Evolutionary conservation across 2,797 vertebrate genomes (phyloP), one percentile per base, ranked within the genome.

Genomic region (Ateles fusciceps): DNA sequence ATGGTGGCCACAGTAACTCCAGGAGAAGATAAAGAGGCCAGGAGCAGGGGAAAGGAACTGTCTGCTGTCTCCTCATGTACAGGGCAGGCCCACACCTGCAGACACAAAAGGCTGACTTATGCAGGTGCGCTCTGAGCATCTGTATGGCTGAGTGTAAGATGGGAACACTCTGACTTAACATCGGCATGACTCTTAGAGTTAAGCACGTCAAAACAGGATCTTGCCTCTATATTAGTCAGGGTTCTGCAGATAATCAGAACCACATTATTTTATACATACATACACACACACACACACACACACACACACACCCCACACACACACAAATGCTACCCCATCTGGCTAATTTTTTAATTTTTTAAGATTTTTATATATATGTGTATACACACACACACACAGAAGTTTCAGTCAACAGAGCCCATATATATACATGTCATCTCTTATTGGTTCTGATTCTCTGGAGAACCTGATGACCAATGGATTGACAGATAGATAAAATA

Each of bases 101-200:
- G 36, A 76, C 6, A 28, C 26, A 1, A 8, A n/a, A 30, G 19
- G 22, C 28, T 0, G 2, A 44, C 26, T 28, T 2, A 19, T 1
- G 1, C 5, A 22, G 24, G 3, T 10, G 33, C 0, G 1, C 26
- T 14, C 48, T 6, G 42, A 50, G 19, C 7, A 2, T 11, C 80
- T 7, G 1, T 0, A 12, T 0, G 33, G 36, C 64, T 33, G 11
- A 52, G 39, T 2, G 0, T 5, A 17, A 75, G 48, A 4, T 6
- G 1, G 4, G n/a, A 19, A 13, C 2, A 36, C 3, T 85, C 14
- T 57, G 4, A 22, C 42, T 13, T 22, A n/a, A 71, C 3, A 36
- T 12, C 6, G 5, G 44, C 42, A 57, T 36, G 28, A 39, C 3
- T 21, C 30, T 17, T 33, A 17, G 61, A 46, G 22, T 14, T 39